phyloP scores from a whole-genome alignment of 2,888 invertebrate genomes.

The Nebria brevicollis region DNA sequence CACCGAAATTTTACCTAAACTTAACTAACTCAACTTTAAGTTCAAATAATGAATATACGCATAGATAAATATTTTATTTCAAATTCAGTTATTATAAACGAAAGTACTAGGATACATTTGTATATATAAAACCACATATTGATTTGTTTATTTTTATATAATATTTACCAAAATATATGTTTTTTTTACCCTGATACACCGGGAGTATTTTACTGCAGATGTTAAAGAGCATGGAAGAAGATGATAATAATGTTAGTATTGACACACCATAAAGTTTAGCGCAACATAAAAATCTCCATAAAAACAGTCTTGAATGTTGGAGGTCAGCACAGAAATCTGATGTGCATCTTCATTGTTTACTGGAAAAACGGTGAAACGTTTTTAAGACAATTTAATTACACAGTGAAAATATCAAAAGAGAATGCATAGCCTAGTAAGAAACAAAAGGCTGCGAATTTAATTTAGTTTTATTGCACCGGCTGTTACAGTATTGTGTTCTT shows the following conservation, averaged over 20 bases:
- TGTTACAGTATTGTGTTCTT: not conserved
- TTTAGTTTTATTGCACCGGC: conserved; percentile 42
- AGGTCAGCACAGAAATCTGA: not conserved
- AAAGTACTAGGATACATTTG: no score
- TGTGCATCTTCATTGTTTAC: conserved; percentile 26
- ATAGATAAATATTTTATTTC: no score
- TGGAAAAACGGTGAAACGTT: conserved; percentile 37
- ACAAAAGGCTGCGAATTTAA: conserved; percentile 41
- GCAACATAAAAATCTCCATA: not conserved
- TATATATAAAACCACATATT: no score
- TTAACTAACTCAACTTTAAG: no score
- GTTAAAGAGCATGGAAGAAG: not conserved
- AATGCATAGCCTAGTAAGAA: not conserved
- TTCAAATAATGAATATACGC: no score
- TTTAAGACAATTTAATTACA: conserved; percentile 43
- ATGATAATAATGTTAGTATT: not conserved
- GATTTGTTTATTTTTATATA: no score
- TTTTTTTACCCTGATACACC: no score
- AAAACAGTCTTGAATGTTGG: not conserved
- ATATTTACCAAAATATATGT: not conserved
- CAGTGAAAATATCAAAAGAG: conserved; percentile 23
- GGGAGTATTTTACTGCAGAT: no score
- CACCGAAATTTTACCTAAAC: no score
- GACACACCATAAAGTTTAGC: not conserved
- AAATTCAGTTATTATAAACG: no score